These are phyloP conservation scores for Orchesella cincta DNA, from an alignment of 1,140 invertebrate genomes.

Conservation along the genomic window DNA sequence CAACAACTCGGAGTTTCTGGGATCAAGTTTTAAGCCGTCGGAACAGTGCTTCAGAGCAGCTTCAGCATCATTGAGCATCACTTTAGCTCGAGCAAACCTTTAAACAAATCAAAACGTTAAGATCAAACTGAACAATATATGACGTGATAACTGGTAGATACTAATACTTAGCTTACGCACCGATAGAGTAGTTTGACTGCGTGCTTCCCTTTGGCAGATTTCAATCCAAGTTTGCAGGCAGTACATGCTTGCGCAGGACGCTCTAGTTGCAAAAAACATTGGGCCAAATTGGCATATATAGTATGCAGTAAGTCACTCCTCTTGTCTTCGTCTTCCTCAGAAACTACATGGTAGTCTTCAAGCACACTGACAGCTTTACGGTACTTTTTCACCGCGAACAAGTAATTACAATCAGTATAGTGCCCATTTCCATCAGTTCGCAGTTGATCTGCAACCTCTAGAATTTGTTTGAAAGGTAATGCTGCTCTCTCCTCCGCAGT, in stretches of 20 bases:
- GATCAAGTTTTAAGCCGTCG: not conserved
- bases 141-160: not conserved
- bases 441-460: not conserved
- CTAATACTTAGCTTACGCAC: not conserved
- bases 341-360: constrained; percentile 35
- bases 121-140: not conserved
- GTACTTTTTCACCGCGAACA: not conserved
- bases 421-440: not conserved
- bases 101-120: not conserved
- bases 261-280: constrained; percentile 28
- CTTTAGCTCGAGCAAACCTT: constrained; percentile 7
- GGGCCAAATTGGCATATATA: constrained; percentile 30
- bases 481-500: not conserved
- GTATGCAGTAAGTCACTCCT: constrained; percentile 51
- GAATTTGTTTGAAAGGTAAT: not conserved
- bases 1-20: not conserved
- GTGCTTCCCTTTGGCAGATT: not conserved
- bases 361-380: not conserved
- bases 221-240: constrained; percentile 3
- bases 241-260: constrained; percentile 31
- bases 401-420: not conserved
- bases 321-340: constrained; percentile 62
- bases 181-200: not conserved
- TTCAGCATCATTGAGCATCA: not conserved
- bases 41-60: not conserved